These are phyloP conservation scores for Trichogramma dendrolimi DNA, from an alignment of 2,888 invertebrate genomes.

Conservation along the genomic window DNA sequence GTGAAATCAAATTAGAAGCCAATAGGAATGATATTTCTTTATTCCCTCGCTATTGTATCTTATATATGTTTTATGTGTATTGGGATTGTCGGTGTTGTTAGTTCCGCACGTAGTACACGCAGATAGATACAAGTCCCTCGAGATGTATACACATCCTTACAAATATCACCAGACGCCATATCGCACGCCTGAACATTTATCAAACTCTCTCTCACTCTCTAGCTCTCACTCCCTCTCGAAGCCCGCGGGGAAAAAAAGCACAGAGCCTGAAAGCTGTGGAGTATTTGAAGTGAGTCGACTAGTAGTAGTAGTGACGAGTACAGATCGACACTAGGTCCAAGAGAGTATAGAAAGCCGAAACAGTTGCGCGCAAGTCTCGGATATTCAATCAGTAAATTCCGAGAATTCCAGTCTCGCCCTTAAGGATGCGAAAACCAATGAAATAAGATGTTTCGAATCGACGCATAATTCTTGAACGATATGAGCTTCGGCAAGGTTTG, in stretches of 20 bases:
- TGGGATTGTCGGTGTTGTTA: too few relatives aligned
- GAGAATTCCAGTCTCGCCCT: constrained; percentile 46
- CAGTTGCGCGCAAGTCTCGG: constrained; percentile 24
- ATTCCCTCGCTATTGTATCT: constrained; percentile 18
- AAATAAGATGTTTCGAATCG: constrained; percentile 43
- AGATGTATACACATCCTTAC: constrained; percentile 43
- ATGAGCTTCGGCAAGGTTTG: too few relatives aligned
- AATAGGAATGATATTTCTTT: constrained; percentile 32
- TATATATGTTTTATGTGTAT: too few relatives aligned
- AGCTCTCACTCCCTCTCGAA: constrained; percentile 7
- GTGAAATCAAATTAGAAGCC: constrained; percentile 30
- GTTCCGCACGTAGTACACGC: constrained; percentile 2
- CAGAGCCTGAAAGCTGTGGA: constrained; percentile 2
- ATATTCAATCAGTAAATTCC: constrained; percentile 51
- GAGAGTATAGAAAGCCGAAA: constrained; percentile 9
- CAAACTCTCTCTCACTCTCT: constrained; percentile 36
- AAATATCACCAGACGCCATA: constrained; percentile 47
- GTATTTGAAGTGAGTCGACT: too few relatives aligned
- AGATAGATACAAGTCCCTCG: constrained; percentile 28
- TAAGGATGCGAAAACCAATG: constrained; percentile 35
- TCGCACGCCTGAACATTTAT: constrained; percentile 47
- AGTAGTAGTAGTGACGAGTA: background rate
- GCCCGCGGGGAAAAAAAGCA: constrained; percentile 24
- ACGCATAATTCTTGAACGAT: constrained; percentile 36
- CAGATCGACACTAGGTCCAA: constrained; percentile 4